Base-by-base conservation (phyloP, 2,797 vertebrate species). In the Syngnathus acus region DNA sequence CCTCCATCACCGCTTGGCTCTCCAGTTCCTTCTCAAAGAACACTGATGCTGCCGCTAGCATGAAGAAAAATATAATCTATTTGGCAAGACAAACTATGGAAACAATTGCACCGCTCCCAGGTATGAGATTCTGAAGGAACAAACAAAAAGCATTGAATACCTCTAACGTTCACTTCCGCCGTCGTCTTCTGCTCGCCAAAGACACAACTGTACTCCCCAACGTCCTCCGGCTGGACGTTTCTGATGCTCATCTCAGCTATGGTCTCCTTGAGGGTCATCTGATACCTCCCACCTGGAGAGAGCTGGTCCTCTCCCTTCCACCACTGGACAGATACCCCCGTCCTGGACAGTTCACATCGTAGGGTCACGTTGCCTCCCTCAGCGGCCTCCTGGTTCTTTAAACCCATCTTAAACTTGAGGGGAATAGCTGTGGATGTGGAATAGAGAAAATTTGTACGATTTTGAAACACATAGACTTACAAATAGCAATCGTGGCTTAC, bases 121-220 rank as follows among this genome's bases (percentile, higher is more conserved):
- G 11, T 26, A 16, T 26, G 13, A 55, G 23, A 55, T 26, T 23
- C 11, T 32, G 32, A 32, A 32, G 32, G 4, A 32, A 32, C 32
- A 32, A 48, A 19, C 5, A 48, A 48, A 6, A 48, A 48, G 14
- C 5, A 48, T 6, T 2, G 47, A 14, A 39, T 89, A 93, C 92
- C 92, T 89, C 86, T 88, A 68, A 93, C 91, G n/a, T 92, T 90
- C 21, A 93, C 90, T 67, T 91, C 90, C 64, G 91, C 92, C 0
- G 85, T 90, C 0, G 90, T 92, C 78, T 76, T 91, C 73, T 91
- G 89, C 16, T 91, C 90, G 40, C 90, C 92, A 0, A 87, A 80
- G 21, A 88, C 4, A 26, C 92, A 93, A 84, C 89, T 91, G 77
- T 93, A 93, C 68, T 90, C 88, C 8, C 91, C 92, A 7, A 91